Base-by-base conservation (phyloP, 2,888 invertebrate genomes). In the Ophraella communa region DNA sequence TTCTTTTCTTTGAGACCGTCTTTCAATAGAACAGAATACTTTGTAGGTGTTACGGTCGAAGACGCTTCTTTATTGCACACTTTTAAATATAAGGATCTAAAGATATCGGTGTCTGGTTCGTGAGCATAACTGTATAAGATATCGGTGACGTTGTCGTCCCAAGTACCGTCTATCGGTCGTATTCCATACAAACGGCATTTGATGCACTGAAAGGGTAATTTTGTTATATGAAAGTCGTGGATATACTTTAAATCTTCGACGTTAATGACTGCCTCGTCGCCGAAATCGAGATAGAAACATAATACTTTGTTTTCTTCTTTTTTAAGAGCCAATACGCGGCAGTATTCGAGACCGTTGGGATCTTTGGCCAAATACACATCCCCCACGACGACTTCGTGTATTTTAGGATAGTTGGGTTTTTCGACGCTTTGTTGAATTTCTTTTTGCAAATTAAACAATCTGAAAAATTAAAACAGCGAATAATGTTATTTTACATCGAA, bases 211-310 rank as follows among this genome's bases (percentile, higher is more conserved):
- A 88, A 88, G 0, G 89, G 89, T 64, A 89, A 75, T 73, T 83
- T 82, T 2, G 76, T 79, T 23, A 87, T 81, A 23, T 86, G 81
- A 52, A 82, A 79, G 20, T 85, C 83, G 0, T 85, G 83, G 21
- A 89, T 83, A 49, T 83, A 80, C 24, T 81, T 77, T 18, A 89
- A 69, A 68, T 85, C 79, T 3, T 80, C 74, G 3, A 76, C 69
- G 0, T 79, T 66, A 0, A 88, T 81, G 0, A 78, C 75, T 45
- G 80, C 80, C 74, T 81, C 84, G 74, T 89, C 88, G 0, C 89
- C 90, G 72, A 86, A 86, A 76, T 90, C 90, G 0, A 89, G 87
- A 74, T 86, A 89, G 74, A 88, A 88, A 67, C 86, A 86, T 65
- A 85, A 82, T 0, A 84, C 83, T 70, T 82, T 82, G 14, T 74